A percentile compares a stretch with the other conserved stretches of the same genome.
phyloP scores from a whole-genome alignment of 2,888 invertebrate genomes.

The Neoascia interrupta region DNA sequence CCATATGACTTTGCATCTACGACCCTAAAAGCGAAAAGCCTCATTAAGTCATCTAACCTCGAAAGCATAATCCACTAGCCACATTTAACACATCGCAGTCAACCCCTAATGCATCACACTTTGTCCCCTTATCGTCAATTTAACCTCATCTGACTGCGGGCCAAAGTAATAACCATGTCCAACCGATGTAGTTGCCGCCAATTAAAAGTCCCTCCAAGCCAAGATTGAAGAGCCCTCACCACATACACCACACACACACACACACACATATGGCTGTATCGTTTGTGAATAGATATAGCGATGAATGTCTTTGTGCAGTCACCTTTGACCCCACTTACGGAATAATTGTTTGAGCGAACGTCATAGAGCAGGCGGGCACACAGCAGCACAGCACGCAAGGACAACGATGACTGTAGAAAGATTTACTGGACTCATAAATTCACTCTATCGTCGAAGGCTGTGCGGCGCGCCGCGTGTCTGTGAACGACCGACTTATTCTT shows the following conservation, averaged over 20 bases:
- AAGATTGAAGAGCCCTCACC: not conserved
- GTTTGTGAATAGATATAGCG: constrained; percentile 16
- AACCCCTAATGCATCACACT: constrained; percentile 47
- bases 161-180: constrained; percentile 60
- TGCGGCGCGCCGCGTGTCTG: constrained; percentile 17
- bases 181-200: constrained; percentile 21
- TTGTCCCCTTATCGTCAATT: constrained; percentile 32
- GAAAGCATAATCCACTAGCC: constrained; percentile 8
- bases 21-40: no score
- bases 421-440: constrained; percentile 62
- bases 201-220: constrained; percentile 33
- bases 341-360: constrained; percentile 43
- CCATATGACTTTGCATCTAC: no score
- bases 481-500: constrained; percentile 48
- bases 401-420: constrained; percentile 29
- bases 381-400: no score
- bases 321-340: constrained; percentile 56
- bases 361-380: constrained; percentile 10
- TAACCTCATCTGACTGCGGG: constrained; percentile 26
- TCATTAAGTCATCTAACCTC: no score
- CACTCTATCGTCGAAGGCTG: constrained; percentile 26
- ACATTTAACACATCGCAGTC: constrained; percentile 27
- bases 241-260: no score
- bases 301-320: constrained; percentile 51
- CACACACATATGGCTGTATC: no score